Conservation (phyloP, 2,113 vertebrate species). For the Leucoraja erinaceus region DNA sequence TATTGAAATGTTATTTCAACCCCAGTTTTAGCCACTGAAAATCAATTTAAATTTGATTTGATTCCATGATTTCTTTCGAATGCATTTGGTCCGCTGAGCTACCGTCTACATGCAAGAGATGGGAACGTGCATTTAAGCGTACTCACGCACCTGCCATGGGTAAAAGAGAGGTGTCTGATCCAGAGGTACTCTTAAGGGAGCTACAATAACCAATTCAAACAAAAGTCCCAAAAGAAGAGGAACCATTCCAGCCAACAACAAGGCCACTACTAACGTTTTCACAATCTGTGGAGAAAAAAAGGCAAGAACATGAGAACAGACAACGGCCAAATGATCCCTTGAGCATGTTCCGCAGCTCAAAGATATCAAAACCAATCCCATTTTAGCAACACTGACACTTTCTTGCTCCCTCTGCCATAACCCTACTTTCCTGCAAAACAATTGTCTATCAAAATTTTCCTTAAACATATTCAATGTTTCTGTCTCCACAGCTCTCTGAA, state of each 20-base stretch:
- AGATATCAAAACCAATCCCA: too few relatives aligned
- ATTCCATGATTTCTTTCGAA: neutral
- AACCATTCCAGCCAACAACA: slow-evolving; percentile 88
- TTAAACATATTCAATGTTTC: too few relatives aligned
- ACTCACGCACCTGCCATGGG: slow-evolving; percentile 84
- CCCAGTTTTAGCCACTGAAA: neutral
- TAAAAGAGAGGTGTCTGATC: slow-evolving; percentile 98
- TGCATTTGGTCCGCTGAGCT: neutral
- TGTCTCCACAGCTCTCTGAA: too few relatives aligned
- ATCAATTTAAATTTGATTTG: slow-evolving; percentile 6
- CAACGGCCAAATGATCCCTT: too few relatives aligned
- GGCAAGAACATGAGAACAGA: too few relatives aligned
- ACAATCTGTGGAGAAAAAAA: slow-evolving; percentile 68
- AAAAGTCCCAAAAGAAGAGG: slow-evolving; percentile 85
- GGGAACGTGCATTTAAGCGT: neutral
- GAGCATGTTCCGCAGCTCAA: too few relatives aligned
- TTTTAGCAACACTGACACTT: too few relatives aligned
- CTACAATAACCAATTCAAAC: slow-evolving; percentile 93
- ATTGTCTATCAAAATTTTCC: too few relatives aligned
- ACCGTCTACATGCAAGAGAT: neutral
- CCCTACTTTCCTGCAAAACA: too few relatives aligned
- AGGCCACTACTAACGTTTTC: slow-evolving; percentile 88
- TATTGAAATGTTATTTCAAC: neutral
- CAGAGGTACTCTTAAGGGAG: slow-evolving; percentile 86
- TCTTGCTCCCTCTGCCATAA: too few relatives aligned